A percentile compares a stretch with the other conserved stretches of the same genome.
Conservation (phyloP, 2,797 vertebrate species). For the Coilia nasus region DNA sequence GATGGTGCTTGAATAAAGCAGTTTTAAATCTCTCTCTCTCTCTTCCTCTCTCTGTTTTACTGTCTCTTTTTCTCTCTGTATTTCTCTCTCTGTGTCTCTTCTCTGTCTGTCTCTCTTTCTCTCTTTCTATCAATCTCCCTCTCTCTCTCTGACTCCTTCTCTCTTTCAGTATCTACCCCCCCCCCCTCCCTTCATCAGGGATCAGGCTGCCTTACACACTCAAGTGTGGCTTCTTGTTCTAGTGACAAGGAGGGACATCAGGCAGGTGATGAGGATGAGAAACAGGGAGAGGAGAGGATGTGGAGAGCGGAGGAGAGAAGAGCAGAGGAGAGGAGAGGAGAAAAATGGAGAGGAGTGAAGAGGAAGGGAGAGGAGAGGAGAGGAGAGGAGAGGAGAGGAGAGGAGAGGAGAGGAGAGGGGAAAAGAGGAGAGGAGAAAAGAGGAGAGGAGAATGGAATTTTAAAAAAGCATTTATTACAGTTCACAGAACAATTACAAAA, state of each 20-base stretch:
- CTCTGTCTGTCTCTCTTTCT: not conserved
- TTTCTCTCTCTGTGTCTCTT: conserved; percentile 29
- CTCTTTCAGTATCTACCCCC: not conserved
- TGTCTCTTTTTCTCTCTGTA: conserved; percentile 29
- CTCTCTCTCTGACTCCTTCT: conserved; percentile 36
- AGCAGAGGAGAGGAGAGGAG: too few relatives aligned
- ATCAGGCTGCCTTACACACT: not conserved
- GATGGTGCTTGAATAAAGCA: too few relatives aligned
- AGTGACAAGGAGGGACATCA: too few relatives aligned
- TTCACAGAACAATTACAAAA: too few relatives aligned
- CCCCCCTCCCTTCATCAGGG: not conserved
- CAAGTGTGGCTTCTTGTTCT: not conserved
- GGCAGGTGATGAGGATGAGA: not conserved
- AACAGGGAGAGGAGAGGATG: too few relatives aligned
- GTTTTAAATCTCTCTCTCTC: not conserved
- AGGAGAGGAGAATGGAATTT: not conserved
- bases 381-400: too few relatives aligned
- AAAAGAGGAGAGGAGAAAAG: too few relatives aligned
- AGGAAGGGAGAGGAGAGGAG: too few relatives aligned
- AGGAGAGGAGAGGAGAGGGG: too few relatives aligned
- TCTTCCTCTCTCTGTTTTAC: conserved; percentile 29
- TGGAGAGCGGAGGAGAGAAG: too few relatives aligned
- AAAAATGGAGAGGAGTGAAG: too few relatives aligned
- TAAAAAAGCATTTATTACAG: too few relatives aligned
- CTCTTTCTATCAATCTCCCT: not conserved